These are phyloP conservation scores for Patella ulyssiponensis DNA, from an alignment of 2,888 invertebrate genomes.

Conservation along the genomic window DNA sequence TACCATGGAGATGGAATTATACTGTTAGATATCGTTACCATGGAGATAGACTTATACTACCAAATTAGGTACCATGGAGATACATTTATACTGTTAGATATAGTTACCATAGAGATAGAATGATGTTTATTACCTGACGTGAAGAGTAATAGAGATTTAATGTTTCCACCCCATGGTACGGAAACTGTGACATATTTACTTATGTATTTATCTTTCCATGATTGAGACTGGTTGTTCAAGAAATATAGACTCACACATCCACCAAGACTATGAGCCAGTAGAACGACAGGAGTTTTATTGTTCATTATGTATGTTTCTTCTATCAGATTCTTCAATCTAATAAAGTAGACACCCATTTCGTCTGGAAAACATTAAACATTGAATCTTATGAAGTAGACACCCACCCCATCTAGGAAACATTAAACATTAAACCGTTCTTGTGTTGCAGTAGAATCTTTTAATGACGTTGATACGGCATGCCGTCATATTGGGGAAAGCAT, in stretches of 20 bases:
- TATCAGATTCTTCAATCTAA: constrained; percentile 82
- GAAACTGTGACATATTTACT: constrained; percentile 86
- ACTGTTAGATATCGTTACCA: too few species aligned
- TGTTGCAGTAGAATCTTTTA: too few species aligned
- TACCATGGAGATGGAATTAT: too few species aligned
- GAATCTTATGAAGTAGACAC: too few species aligned
- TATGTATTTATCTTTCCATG: constrained; percentile 94
- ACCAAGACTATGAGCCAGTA: constrained; percentile 97
- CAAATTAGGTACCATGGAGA: too few species aligned
- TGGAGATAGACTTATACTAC: too few species aligned
- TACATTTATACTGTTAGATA: too few species aligned
- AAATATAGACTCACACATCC: constrained; percentile 90
- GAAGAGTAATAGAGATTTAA: constrained; percentile 95
- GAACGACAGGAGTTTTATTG: constrained; percentile 82
- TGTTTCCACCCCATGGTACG: constrained; percentile 95
- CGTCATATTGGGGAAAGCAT: too few species aligned
- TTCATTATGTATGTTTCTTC: constrained; percentile 88
- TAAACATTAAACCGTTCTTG: too few species aligned
- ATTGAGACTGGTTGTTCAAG: constrained; percentile 81
- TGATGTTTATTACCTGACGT: constrained; percentile 81
- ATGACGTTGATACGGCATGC: too few species aligned
- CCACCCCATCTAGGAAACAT: too few species aligned
- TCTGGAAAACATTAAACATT: constrained; percentile 76
- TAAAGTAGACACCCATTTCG: constrained; percentile 87
- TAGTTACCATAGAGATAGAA: too few species aligned